These are phyloP conservation scores for Drosophila anomalata DNA, from an alignment of 2,888 invertebrate genomes.

Conservation along the genomic window DNA sequence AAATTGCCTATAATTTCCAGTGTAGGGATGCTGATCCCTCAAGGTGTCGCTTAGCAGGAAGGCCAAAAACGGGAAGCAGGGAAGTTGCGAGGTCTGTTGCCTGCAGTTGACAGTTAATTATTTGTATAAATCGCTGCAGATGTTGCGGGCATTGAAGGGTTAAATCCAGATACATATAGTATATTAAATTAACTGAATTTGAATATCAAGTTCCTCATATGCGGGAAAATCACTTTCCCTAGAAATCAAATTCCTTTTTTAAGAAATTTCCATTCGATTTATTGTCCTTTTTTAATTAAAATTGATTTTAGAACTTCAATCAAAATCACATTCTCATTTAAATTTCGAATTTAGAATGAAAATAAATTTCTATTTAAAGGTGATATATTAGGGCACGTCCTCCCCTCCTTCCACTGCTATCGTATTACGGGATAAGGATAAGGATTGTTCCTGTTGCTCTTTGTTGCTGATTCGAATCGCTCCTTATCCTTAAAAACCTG, in stretches of 20 bases:
- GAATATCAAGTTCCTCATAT: constrained; percentile 41
- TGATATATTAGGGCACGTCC: constrained; percentile 51
- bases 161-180: constrained; percentile 21
- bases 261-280: neutral
- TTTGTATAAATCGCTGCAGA: constrained; percentile 68
- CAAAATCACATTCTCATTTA: neutral
- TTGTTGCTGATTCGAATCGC: constrained; percentile 16
- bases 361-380: constrained; percentile 66
- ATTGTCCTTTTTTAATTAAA: neutral
- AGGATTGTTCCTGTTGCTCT: constrained; percentile 42
- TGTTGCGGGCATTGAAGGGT: constrained; percentile 61
- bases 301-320: neutral
- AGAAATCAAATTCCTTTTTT: neutral
- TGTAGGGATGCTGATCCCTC: constrained; percentile 45
- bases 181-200: constrained; percentile 29
- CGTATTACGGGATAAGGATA: constrained; percentile 36
- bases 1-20: constrained; percentile 64
- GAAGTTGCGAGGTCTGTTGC: constrained; percentile 40
- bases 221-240: neutral
- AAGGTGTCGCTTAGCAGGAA: constrained; percentile 52
- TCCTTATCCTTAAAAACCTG: constrained; percentile 23
- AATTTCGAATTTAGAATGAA: constrained; percentile 41
- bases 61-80: constrained; percentile 25
- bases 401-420: constrained; percentile 17
- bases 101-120: constrained; percentile 76